Evolutionary conservation across 2,888 invertebrate genomes (phyloP), one percentile per base, ranked within the genome.

Genomic region (Lissonota sp.): DNA sequence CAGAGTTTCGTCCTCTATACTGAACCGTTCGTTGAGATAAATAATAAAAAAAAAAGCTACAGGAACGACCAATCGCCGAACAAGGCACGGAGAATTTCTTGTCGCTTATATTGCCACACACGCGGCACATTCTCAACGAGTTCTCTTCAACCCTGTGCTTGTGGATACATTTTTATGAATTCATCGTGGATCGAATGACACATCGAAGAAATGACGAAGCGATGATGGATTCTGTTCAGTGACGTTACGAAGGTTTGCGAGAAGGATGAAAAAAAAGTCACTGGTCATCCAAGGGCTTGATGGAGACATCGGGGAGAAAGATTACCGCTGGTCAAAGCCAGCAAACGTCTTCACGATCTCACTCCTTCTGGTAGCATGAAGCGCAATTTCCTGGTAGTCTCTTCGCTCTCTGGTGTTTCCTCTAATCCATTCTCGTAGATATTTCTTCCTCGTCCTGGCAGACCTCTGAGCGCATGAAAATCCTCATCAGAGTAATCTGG

Each of bases 1-100:
- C 83, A 60, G 64, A 82, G 51, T 58, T 80, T 77, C 77, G 62
- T 62, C 73, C 66, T 66, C 16, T 76, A 53, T 75, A 74, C 73
- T 49, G 42, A 67, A 46, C 51, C 60, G 67, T 77, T 67, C 72
- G 79, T 81, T 67, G 53, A n/a, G 70, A 46, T 57, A 62, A 69
- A 57, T 57, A 57, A 49, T 62, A 69, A 37, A 46, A 44, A 60
- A 60, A 78, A 74, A 63, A 53, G 64, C 26, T n/a, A 7, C 69
- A 40, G 40, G 63, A 70, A 66, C 66, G 26, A 55, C 46, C 67
- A 57, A 49, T 39, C n/a, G n/a, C 46, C 72, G 72, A 55, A 66
- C 49, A 67, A 49, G 73, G 67, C 39, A 70, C 37, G 79, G 58
- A 70, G 60, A 57, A 69, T 70, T 70, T 79, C 79, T 79, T 70